These are phyloP conservation scores for Brachionus asplanchnoidis DNA, from an alignment of 1,140 invertebrate species.

Conservation along the genomic window DNA sequence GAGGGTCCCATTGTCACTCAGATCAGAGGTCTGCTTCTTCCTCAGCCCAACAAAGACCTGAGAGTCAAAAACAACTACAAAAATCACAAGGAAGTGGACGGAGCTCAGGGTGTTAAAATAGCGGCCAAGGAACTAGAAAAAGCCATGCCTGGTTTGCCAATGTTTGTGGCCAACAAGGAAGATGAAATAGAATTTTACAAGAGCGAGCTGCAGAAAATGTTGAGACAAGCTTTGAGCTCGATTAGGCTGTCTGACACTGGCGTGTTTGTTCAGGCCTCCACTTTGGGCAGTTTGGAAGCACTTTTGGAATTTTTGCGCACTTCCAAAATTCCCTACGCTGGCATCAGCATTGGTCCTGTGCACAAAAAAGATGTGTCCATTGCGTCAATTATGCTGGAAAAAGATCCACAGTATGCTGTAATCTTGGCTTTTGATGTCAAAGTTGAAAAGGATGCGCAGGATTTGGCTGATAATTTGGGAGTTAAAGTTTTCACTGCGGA, in stretches of 20 bases:
- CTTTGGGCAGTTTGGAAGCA: constrained; percentile 93
- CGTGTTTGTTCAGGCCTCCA: constrained; percentile 97
- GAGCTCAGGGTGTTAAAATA: constrained; percentile 96
- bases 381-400: constrained; percentile 96
- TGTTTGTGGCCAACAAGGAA: constrained; percentile 74
- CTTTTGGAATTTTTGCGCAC: constrained; percentile 86
- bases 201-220: constrained; percentile 72
- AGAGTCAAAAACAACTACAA: constrained; percentile 86
- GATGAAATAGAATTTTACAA: constrained; percentile 84
- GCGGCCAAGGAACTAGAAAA: constrained; percentile 92
- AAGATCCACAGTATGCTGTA: constrained; percentile 89
- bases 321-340: constrained; percentile 96
- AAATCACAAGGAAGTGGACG: constrained; percentile 87
- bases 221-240: constrained; percentile 79
- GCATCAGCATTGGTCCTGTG: constrained; percentile 97
- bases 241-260: constrained; percentile 85
- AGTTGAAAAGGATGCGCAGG: constrained; percentile 92
- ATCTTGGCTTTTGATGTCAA: constrained; percentile 99
- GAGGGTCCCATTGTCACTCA: constrained; percentile 97
- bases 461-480: constrained; percentile 78
- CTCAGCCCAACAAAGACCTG: constrained; percentile 93
- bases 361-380: constrained; percentile 99
- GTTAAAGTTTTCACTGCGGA: constrained; percentile 98
- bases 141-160: constrained; percentile 74
- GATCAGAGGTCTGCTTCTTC: constrained; percentile 92